These are phyloP conservation scores for Episyrphus balteatus DNA, from an alignment of 1,140 invertebrate species.

Conservation along the genomic window DNA sequence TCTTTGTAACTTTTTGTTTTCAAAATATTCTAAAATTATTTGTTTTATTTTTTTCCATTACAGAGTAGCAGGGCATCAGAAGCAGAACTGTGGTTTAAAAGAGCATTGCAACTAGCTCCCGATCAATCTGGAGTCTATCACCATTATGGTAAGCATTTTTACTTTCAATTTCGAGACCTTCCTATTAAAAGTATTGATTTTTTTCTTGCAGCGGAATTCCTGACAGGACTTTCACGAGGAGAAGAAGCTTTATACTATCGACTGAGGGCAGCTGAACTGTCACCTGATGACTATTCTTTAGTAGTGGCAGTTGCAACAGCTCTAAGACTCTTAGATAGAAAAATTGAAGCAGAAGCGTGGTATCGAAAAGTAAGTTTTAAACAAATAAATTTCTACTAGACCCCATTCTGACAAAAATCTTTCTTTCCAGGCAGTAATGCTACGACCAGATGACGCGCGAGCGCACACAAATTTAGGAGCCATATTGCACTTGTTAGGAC, in stretches of 20 bases:
- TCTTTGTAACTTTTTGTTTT: not conserved
- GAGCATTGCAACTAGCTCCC: constrained; percentile 70
- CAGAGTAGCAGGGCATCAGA: constrained; percentile 69
- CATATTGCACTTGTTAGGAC: constrained; percentile 84
- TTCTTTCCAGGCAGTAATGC: constrained; percentile 22
- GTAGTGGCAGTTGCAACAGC: constrained; percentile 78
- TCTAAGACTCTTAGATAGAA: constrained; percentile 63
- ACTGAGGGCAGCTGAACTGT: constrained; percentile 59
- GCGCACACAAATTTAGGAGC: constrained; percentile 89
- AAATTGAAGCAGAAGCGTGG: constrained; percentile 69
- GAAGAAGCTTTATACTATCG: constrained; percentile 73
- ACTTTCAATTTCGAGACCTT: not conserved
- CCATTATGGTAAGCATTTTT: constrained; percentile 61
- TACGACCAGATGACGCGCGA: constrained; percentile 51
- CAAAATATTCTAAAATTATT: not conserved
- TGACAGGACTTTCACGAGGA: constrained; percentile 61
- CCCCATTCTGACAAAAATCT: too few relatives aligned
- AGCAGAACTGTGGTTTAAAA: constrained; percentile 82
- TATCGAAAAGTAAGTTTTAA: constrained; percentile 58
- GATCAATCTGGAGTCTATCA: constrained; percentile 71
- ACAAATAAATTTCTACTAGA: too few relatives aligned
- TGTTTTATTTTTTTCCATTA: constrained; percentile 1
- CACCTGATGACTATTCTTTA: constrained; percentile 68
- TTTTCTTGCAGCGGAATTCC: constrained; percentile 63
- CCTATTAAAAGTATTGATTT: not conserved